These are phyloP conservation scores for Crossocerus cetratus DNA, from an alignment of 2,888 invertebrate species.

Conservation along the genomic window DNA sequence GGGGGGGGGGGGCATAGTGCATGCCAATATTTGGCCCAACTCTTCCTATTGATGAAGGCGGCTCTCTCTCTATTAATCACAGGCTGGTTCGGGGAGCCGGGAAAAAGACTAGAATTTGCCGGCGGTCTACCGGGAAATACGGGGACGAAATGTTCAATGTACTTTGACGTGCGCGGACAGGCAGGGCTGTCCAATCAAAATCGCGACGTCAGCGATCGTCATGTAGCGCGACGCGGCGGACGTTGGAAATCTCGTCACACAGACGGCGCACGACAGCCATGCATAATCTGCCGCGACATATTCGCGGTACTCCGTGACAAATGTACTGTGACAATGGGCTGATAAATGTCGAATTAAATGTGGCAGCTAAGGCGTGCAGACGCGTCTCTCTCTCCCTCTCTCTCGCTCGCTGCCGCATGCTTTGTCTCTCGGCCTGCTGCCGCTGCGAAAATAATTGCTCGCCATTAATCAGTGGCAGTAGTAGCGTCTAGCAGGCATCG, in stretches of 20 bases:
- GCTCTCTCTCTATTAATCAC: not conserved
- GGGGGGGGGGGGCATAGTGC: no score
- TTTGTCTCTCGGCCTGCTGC: not conserved
- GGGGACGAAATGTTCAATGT: constrained; percentile 19
- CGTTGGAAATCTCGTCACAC: constrained; percentile 38
- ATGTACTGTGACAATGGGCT: constrained; percentile 43
- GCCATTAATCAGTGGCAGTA: not conserved
- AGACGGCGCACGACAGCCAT: constrained; percentile 36
- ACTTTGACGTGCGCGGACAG: constrained; percentile 34
- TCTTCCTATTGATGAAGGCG: no score
- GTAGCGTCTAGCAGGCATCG: no score
- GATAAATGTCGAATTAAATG: constrained; percentile 43
- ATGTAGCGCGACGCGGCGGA: constrained; percentile 18
- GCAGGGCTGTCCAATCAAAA: constrained; percentile 46
- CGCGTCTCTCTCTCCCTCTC: not conserved
- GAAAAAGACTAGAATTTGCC: constrained; percentile 13
- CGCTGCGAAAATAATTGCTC: not conserved
- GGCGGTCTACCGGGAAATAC: not conserved
- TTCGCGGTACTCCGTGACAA: constrained; percentile 43
- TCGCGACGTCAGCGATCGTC: constrained; percentile 47
- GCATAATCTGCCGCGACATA: constrained; percentile 46
- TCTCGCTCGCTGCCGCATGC: not conserved
- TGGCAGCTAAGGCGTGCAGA: constrained; percentile 40
- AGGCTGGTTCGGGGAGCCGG: not conserved
- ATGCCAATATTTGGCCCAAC: no score